These are phyloP conservation scores for Galago senegalensis DNA, from an alignment of 2,797 vertebrate genomes.

Conservation along the genomic window DNA sequence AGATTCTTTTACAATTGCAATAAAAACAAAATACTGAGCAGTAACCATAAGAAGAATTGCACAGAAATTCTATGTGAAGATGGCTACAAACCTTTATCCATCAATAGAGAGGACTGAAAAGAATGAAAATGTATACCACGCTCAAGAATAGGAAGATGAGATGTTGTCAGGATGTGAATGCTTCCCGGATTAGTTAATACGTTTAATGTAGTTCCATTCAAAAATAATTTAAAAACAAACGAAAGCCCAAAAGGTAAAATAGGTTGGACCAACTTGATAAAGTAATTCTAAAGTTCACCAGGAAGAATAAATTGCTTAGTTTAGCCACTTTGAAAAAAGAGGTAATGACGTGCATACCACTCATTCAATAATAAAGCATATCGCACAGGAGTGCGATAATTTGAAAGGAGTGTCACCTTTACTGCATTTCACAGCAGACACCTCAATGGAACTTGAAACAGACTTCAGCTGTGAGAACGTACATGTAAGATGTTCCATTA, in stretches of 20 bases:
- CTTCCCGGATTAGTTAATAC: background rate
- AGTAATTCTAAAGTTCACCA: background rate
- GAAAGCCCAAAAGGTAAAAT: background rate
- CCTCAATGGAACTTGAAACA: background rate
- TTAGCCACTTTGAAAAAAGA: background rate
- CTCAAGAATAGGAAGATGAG: background rate
- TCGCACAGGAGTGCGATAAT: background rate
- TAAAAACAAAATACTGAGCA: conserved; percentile 70
- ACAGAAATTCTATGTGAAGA: conserved; percentile 27
- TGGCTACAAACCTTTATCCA: conserved; percentile 9
- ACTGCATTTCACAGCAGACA: background rate
- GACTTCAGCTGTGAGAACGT: background rate
- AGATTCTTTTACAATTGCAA: conserved; percentile 66
- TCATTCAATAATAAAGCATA: background rate
- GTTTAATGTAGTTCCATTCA: conserved; percentile 4
- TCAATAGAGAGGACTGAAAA: background rate
- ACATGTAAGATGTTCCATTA: background rate
- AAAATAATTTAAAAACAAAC: background rate
- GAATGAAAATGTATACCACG: background rate
- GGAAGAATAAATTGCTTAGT: background rate
- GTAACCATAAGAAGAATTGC: conserved; percentile 17
- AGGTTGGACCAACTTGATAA: background rate
- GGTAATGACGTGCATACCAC: background rate
- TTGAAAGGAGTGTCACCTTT: background rate
- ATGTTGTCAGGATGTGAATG: background rate